Percentiles rank a stretch among this genome's conserved stretches.
Evolutionary conservation across 2,797 vertebrate species (phyloP).

Genomic region (Erithacus rubecula): DNA sequence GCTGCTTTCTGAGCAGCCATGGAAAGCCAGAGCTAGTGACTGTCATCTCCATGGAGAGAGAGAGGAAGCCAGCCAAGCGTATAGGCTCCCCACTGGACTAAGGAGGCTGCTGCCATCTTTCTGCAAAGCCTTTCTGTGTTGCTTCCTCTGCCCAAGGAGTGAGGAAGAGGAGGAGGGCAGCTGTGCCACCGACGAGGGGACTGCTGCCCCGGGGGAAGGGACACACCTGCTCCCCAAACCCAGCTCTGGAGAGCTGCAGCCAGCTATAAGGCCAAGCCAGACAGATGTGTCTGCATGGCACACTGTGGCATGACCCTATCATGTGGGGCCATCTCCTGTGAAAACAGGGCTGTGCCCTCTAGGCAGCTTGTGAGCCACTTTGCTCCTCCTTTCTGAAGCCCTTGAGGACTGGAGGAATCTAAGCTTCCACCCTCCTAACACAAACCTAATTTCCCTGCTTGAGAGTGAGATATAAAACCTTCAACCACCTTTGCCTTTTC

Average conservation of each 20-base stretch:
- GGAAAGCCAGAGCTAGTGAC: not conserved
- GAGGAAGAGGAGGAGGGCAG: constrained; percentile 33
- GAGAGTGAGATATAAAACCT: not conserved
- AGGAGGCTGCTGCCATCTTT: constrained; percentile 51
- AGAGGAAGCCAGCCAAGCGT: constrained; percentile 3
- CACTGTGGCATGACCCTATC: not conserved
- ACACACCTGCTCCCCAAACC: constrained; percentile 63
- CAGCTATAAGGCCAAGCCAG: not conserved
- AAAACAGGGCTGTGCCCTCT: not conserved
- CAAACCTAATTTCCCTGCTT: not conserved
- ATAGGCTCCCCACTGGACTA: constrained; percentile 58
- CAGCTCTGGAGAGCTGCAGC: not conserved
- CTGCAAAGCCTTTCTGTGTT: constrained; percentile 69
- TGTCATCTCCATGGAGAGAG: not conserved
- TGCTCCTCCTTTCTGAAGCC: not conserved
- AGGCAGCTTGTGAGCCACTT: not conserved
- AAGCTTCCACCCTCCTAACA: not conserved
- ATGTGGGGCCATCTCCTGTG: fast-evolving
- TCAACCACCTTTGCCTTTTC: not conserved
- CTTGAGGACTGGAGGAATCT: not conserved
- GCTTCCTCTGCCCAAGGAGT: constrained; percentile 69
- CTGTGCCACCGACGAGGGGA: not conserved
- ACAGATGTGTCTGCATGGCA: not conserved
- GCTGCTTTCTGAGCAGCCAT: constrained; percentile 10
- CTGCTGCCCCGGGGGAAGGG: constrained; percentile 58